Conservation (phyloP, 2,113 vertebrate genomes). For the Microcebus tavaratra region DNA sequence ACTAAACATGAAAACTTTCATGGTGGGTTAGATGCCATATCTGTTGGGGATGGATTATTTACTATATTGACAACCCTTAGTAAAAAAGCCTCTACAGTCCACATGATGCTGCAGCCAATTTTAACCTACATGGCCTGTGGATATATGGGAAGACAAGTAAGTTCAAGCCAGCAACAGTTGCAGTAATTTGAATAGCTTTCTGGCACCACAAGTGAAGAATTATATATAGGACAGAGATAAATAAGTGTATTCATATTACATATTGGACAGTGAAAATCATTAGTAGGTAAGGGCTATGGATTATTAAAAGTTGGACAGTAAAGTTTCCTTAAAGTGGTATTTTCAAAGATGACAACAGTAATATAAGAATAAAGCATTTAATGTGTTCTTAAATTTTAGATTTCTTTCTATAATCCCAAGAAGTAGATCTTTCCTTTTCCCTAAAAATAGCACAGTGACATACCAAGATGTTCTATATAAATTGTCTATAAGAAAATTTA, state of each 20-base stretch:
- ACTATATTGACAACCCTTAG: conserved; percentile 98
- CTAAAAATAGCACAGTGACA: neutral
- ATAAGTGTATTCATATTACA: neutral
- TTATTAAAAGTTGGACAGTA: neutral
- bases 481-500: neutral
- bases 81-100: conserved; percentile 96
- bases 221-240: neutral
- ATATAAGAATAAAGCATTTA: neutral
- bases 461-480: neutral
- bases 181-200: neutral
- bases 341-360: neutral
- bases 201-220: neutral
- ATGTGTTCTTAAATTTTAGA: neutral
- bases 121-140: conserved; percentile 99
- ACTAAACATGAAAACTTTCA: conserved; percentile 99
- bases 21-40: conserved; percentile 97
- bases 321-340: neutral
- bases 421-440: neutral
- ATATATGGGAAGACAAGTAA: conserved; percentile 98
- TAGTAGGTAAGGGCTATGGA: neutral
- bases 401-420: neutral
- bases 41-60: conserved; percentile 98
- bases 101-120: conserved; percentile 99
- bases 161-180: conserved; percentile 36
- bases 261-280: neutral